phyloP scores from a whole-genome alignment of 2,888 invertebrate genomes.

The Tipula vernalis region DNA sequence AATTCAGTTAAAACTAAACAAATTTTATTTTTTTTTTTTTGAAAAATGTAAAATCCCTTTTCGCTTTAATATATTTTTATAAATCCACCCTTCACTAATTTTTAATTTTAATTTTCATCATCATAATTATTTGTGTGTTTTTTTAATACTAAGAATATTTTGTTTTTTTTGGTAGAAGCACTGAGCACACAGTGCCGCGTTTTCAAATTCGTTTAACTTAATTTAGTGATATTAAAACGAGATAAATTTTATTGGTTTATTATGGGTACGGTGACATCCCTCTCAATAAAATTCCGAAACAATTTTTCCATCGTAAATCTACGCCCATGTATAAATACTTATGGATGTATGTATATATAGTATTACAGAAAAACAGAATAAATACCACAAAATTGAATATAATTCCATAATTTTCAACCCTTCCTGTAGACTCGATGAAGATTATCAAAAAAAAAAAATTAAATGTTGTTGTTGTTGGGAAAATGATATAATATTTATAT shows the following conservation, averaged over 20 bases:
- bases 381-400: background rate
- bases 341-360: background rate
- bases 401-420: constrained; percentile 4
- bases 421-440: background rate
- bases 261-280: background rate
- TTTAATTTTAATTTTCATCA: background rate
- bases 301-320: background rate
- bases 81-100: background rate
- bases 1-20: background rate
- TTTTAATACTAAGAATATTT: background rate
- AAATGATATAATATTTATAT: background rate
- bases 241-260: constrained; percentile 4
- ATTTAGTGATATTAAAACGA: background rate
- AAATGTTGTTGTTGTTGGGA: background rate
- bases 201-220: background rate
- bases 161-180: background rate
- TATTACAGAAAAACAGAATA: background rate
- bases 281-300: background rate
- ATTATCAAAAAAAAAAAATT: background rate
- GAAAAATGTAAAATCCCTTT: background rate
- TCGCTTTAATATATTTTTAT: background rate
- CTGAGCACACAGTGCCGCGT: background rate
- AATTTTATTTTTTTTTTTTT: background rate
- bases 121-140: background rate
- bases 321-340: background rate